Conservation (phyloP, 1,140 invertebrate genomes). For the Heliothis subflexa region DNA sequence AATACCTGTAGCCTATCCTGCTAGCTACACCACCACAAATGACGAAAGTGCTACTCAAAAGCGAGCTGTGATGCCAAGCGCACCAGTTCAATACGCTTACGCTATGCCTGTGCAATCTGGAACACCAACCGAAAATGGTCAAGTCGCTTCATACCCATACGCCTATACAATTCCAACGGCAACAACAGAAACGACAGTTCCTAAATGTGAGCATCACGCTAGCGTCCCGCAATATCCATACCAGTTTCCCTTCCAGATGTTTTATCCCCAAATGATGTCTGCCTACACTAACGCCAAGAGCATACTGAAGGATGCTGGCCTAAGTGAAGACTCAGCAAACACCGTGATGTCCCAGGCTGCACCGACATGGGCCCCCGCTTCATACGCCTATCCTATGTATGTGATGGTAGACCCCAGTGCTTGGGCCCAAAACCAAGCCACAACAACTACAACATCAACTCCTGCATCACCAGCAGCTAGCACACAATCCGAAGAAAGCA, state of each 20-base stretch:
- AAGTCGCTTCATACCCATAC: slow-evolving; percentile 61
- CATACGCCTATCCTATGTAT: slow-evolving; percentile 72
- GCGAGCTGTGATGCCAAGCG: slow-evolving; percentile 59
- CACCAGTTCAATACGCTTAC: slow-evolving; percentile 68
- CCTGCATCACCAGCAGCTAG: slow-evolving; percentile 31
- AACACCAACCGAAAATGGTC: slow-evolving; percentile 49
- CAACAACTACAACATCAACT: slow-evolving; percentile 38
- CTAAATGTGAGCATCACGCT: slow-evolving; percentile 47
- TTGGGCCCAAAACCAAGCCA: slow-evolving; percentile 62
- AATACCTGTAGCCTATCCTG: slow-evolving; percentile 56
- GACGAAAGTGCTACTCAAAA: slow-evolving; percentile 68
- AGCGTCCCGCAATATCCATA: slow-evolving; percentile 55
- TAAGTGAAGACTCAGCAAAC: slow-evolving; percentile 55
- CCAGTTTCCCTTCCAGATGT: slow-evolving; percentile 63
- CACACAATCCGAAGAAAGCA: slow-evolving; percentile 15
- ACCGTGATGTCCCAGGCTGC: slow-evolving; percentile 50
- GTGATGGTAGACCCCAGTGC: slow-evolving; percentile 71
- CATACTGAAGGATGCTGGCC: slow-evolving; percentile 59
- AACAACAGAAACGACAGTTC: slow-evolving; percentile 45
- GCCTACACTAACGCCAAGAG: slow-evolving; percentile 68
- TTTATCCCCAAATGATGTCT: slow-evolving; percentile 77
- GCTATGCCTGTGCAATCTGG: slow-evolving; percentile 57
- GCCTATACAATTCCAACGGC: slow-evolving; percentile 47
- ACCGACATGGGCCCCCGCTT: slow-evolving; percentile 61
- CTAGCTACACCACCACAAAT: slow-evolving; percentile 54